phyloP scores from a whole-genome alignment of 2,797 vertebrate genomes.

The Intellagama lesueurii region DNA sequence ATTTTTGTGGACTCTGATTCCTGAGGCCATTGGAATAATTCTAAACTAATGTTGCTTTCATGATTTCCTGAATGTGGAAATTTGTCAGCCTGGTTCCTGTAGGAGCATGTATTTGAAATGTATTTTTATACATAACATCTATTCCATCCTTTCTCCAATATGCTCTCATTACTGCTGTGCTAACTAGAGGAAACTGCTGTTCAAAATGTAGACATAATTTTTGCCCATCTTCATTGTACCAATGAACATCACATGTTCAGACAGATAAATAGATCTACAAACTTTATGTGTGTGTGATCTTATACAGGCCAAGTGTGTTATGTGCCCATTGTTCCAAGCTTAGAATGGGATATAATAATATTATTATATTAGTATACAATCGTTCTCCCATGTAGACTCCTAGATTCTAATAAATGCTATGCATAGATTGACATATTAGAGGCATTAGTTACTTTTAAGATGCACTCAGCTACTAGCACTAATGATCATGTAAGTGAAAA shows the following conservation, averaged over 20 bases:
- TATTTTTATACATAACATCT: too few species aligned
- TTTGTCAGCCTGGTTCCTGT: not conserved
- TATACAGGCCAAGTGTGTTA: not conserved
- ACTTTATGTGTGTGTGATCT: not conserved
- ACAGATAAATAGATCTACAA: fast-evolving
- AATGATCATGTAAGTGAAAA: constrained; percentile 26
- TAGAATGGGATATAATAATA: not conserved
- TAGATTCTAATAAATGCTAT: constrained; percentile 14
- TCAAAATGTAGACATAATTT: not conserved
- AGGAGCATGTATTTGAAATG: not conserved
- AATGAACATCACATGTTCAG: not conserved
- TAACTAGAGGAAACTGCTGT: not conserved
- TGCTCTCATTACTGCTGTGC: not conserved
- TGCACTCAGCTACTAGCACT: not conserved
- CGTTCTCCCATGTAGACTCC: not conserved
- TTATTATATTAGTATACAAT: constrained; percentile 12
- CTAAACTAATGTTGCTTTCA: not conserved
- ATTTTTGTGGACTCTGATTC: not conserved
- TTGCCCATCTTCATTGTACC: not conserved
- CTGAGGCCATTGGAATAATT: not conserved
- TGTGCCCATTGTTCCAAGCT: not conserved
- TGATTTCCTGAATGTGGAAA: not conserved
- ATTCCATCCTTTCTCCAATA: not conserved
- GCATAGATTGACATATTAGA: not conserved
- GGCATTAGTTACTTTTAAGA: constrained; percentile 29